Conservation (phyloP, 2,113 vertebrate genomes). For the Diadophis punctatus region DNA sequence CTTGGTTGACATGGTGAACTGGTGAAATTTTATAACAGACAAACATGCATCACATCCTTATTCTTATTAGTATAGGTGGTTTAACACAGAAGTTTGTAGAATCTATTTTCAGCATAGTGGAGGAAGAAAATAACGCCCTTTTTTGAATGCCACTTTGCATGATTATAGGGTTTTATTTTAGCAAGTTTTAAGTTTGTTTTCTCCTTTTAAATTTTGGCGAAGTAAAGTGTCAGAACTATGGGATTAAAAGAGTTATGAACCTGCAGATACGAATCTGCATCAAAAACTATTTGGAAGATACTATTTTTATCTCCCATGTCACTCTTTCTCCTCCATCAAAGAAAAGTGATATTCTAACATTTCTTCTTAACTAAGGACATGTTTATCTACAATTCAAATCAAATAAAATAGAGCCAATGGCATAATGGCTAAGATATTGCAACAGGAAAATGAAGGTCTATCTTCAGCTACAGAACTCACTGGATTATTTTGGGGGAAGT, state of each 20-base stretch:
- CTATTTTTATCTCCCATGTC: not conserved
- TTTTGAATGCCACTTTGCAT: constrained; percentile 11
- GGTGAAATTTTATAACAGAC: constrained; percentile 17
- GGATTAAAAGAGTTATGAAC: not conserved
- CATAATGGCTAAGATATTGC: not conserved
- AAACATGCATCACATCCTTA: constrained; percentile 33
- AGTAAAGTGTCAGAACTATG: not conserved
- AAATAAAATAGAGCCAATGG: not conserved
- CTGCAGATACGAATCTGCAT: constrained; percentile 16
- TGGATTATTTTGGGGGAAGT: not conserved
- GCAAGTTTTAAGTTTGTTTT: constrained; percentile 2
- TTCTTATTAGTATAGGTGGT: constrained; percentile 29
- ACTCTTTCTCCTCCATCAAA: constrained; percentile 4
- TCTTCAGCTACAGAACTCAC: not conserved
- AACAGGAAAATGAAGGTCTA: not conserved
- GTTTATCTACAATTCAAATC: constrained; percentile 41
- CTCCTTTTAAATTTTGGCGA: constrained; percentile 1
- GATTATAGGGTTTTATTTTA: constrained; percentile 17
- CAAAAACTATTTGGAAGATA: too few relatives aligned
- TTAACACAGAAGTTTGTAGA: not conserved
- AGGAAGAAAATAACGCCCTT: constrained; percentile 9
- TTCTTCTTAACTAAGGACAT: constrained; percentile 47
- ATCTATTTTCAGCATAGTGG: not conserved
- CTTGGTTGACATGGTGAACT: not conserved
- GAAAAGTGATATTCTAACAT: constrained; percentile 23